Percentiles rank a stretch among this genome's conserved stretches.
Conservation (phyloP, 2,888 invertebrate genomes). For the Orthonychiurus folsomi region DNA sequence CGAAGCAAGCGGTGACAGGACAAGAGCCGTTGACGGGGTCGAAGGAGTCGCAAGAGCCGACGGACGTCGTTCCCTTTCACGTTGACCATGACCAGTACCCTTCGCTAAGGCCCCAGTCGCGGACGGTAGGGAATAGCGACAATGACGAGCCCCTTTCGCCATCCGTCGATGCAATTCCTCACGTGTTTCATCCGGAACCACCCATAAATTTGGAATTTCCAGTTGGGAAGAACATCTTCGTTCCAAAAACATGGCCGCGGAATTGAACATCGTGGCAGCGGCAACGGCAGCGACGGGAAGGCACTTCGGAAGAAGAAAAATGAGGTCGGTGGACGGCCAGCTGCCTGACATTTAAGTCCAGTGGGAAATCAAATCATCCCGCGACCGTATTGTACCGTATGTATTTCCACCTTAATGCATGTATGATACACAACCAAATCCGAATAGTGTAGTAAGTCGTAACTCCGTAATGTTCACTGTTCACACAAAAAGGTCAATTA, state of each 20-base stretch:
- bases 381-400: no score
- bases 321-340: no score
- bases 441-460: no score
- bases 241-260: conserved; percentile 39
- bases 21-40: conserved; percentile 11
- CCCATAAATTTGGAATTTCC: conserved; percentile 38
- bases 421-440: no score
- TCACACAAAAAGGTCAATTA: no score
- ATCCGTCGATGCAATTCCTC: conserved; percentile 9
- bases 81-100: no score
- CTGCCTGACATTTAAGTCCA: no score
- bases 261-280: conserved; percentile 35
- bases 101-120: neutral
- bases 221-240: conserved; percentile 39
- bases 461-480: no score
- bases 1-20: conserved; percentile 11
- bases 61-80: conserved; percentile 5
- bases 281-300: neutral
- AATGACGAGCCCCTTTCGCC: conserved; percentile 16
- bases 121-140: conserved; percentile 20
- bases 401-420: no score
- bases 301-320: no score
- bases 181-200: conserved; percentile 26
- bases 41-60: conserved; percentile 4
- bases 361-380: no score